Evolutionary conservation across 2,797 vertebrate species (phyloP), one percentile per base, ranked within the genome.

Genomic region (Myripristis murdjan): DNA sequence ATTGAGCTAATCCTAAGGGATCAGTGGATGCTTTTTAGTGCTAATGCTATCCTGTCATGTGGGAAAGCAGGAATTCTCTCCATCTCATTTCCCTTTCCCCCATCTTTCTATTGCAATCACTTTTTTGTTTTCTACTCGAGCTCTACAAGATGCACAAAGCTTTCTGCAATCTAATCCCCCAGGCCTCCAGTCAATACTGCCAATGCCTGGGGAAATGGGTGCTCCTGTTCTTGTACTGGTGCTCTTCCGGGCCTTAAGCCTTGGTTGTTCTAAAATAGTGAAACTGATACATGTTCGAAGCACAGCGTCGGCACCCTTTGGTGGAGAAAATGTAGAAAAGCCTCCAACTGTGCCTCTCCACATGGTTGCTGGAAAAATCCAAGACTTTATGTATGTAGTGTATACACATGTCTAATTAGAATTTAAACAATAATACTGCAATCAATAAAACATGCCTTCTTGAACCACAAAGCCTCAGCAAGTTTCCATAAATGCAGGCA

Each of bases 151-250:
- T 71, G 66, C 16, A n/a, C 51, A 47, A 43, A 24, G 75, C 78
- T 79, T 70, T 54, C 26, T 75, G 26, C 35, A 14, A 67, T 60
- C 33, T 44, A 56, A 48, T 33, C 72, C 80, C 81, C 64, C 41
- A 12, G 89, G 90, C 72, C 37, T 49, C 37, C 28, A 37, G 67
- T 82, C 65, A 71, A 14, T 16, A 41, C 63, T 46, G 82, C 79
- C 90, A 86, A 57, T n/a, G 79, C 89, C 86, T 5, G 35, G 53
- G 85, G 91, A 91, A 91, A 90, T 93, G 87, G 91, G 91, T 89
- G 87, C 68, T 90, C 92, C 76, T 67, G 52, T 89, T 90, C 87
- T 74, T 57, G 48, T 41, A 53, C 62, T 69, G 63, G 46, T 47
- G 22, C 33, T 71, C 77, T 63, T 63, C 55, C 20, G 7, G 4